Evolutionary conservation across 53 echinoderm and acorn worm genomes (phyloP).

Genomic region (Holothuria scabra): DNA sequence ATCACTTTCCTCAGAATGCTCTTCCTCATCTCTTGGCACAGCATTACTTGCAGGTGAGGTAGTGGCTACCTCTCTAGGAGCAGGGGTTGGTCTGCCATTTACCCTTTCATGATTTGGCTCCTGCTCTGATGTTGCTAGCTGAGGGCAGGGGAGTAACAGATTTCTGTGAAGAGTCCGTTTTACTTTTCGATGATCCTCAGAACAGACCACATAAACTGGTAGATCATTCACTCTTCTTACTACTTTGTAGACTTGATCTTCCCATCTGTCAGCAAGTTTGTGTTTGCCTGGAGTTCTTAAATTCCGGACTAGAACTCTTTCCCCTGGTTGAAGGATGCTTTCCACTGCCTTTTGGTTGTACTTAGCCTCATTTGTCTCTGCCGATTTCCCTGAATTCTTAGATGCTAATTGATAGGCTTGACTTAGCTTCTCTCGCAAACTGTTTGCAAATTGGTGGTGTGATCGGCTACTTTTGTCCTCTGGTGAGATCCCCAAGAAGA

Average conservation of each 20-base stretch:
- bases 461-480: no score
- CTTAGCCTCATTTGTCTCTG: not conserved
- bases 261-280: constrained; percentile 19
- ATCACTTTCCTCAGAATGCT: not conserved
- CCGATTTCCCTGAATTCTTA: constrained; percentile 1
- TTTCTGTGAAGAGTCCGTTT: constrained; percentile 10
- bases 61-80: not conserved
- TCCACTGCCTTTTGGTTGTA: constrained; percentile 22
- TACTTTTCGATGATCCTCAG: not conserved
- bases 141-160: not conserved
- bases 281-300: constrained; percentile 7
- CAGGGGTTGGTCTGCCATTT: not conserved
- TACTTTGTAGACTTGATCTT: constrained; percentile 2
- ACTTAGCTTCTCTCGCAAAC: constrained; percentile 15
- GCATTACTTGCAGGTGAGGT: not conserved
- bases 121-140: not conserved
- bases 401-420: constrained; percentile 47
- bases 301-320: constrained; percentile 2
- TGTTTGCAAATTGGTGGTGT: no score
- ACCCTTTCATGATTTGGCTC: not conserved
- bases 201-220: constrained; percentile 12
- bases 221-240: constrained; percentile 5
- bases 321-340: not conserved
- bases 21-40: not conserved
- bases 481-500: no score